Conservation (phyloP, 2,113 vertebrate species). For the Hippocampus comes region DNA sequence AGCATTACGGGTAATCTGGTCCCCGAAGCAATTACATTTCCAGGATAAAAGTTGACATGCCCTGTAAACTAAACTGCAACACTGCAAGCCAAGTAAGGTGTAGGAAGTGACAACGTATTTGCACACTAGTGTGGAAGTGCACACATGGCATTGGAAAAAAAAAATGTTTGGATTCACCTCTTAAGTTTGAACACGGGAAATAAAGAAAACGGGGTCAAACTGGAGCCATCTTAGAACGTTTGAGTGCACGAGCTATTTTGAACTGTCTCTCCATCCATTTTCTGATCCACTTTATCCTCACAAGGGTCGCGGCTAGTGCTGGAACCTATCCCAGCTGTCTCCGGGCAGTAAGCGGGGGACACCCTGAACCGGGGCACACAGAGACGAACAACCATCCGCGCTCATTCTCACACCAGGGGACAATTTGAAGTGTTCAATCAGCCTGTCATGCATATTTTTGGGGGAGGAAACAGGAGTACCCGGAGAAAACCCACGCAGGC, state of each 20-base stretch:
- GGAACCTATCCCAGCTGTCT: no score
- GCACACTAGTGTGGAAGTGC: not conserved
- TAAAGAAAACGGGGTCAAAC: not conserved
- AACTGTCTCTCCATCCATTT: not conserved
- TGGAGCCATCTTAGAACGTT: not conserved
- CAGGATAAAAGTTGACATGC: conserved; percentile 27
- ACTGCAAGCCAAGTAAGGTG: not conserved
- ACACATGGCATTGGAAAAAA: not conserved
- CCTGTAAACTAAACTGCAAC: conserved; percentile 17
- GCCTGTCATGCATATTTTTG: no score
- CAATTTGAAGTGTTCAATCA: no score
- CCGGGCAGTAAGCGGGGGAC: no score
- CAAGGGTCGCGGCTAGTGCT: no score
- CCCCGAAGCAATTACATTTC: conserved; percentile 35
- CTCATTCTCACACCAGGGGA: no score
- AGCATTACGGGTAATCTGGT: conserved; percentile 45
- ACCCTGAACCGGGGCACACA: no score
- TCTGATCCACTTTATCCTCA: no score
- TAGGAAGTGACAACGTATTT: not conserved
- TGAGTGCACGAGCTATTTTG: not conserved
- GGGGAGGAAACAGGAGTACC: no score
- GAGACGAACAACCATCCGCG: no score
- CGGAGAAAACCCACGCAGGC: no score
- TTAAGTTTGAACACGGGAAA: not conserved
- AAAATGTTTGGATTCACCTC: not conserved